Base-by-base conservation (phyloP, 2,888 invertebrate species). In the Entomobrya multifasciata region DNA sequence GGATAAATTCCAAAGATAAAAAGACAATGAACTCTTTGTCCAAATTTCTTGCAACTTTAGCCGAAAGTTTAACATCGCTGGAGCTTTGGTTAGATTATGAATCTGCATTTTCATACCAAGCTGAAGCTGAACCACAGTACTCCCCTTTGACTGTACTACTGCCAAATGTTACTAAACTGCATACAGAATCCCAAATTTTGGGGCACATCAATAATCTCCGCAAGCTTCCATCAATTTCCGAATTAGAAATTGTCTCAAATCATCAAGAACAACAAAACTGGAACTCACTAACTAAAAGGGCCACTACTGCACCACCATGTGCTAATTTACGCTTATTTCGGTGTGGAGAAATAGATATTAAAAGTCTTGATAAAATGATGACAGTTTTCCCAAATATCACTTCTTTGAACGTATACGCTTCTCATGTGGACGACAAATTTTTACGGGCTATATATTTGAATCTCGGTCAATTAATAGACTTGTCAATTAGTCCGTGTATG, bases 71-170 rank as follows among this genome's bases (percentile, higher is more conserved):
- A 25, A 60, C 84, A 55, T 27, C 47, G 17, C 47, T 88, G 30
- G 85, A 88, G 55, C 47, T 88, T 10, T 87, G 83, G 70, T 74
- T 87, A 44, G 86, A 87, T 25, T 86, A 86, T 36, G 74, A 49
- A 22, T 41, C 72, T 49, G 55, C 52, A 15, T n/a, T 77, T 0
- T 27, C 49, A 8, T 15, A 86, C 47, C 6, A 49, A 11, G 41
- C 27, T 10, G 27, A 57, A n/a, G 47, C 3, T 5, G n/a, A n/a
- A n/a, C n/a, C n/a, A n/a, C 52, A n/a, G 17, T 82, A 77, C 52
- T 60, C 78, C 1, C 67, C 82, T 17, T 70, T 87, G 13, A 81
- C 82, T 6, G 57, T 70, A 6, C 10, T 22, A n/a, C 13, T 87
- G 25, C 82, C 82, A 20, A 57, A 82, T 22, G 57, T 81, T 15